Evolutionary conservation across 2,888 invertebrate species (phyloP).

Genomic region (Sympetrum striolatum): DNA sequence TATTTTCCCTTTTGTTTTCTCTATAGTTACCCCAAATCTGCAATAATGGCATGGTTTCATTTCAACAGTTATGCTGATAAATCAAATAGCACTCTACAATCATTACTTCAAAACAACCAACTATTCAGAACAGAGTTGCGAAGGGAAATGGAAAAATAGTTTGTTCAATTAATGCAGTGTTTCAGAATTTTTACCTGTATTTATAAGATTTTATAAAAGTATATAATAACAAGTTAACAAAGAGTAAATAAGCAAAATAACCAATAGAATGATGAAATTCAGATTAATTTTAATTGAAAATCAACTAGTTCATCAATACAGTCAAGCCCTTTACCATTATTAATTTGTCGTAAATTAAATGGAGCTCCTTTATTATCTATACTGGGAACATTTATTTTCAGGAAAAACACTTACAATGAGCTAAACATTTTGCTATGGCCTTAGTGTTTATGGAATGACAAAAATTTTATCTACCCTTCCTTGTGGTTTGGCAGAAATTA

Average conservation of each 20-base stretch:
- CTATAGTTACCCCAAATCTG: too few species aligned
- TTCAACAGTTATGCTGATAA: too few species aligned
- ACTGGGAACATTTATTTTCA: constrained; percentile 45
- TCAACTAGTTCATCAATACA: constrained; percentile 20
- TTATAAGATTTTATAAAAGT: constrained; percentile 20
- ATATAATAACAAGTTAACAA: constrained; percentile 15
- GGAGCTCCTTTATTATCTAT: constrained; percentile 35
- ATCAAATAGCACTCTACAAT: too few species aligned
- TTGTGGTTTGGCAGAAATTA: constrained; percentile 10
- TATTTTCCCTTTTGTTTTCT: too few species aligned
- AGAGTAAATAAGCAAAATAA: background rate
- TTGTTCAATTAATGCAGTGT: background rate
- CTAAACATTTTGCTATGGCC: constrained; percentile 44
- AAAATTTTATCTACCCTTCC: constrained; percentile 34
- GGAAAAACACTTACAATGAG: constrained; percentile 45
- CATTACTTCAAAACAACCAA: too few species aligned
- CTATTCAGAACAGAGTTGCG: background rate
- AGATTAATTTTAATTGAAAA: constrained; percentile 25
- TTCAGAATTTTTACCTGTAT: constrained; percentile 3
- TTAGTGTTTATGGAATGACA: constrained; percentile 45
- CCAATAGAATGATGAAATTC: background rate
- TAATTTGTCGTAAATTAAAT: constrained; percentile 17
- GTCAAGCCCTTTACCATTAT: constrained; percentile 31
- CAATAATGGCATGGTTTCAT: too few species aligned
- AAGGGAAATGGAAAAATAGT: background rate